phyloP scores from a whole-genome alignment of 1,140 invertebrate genomes.

The Drosophila sproati region DNA sequence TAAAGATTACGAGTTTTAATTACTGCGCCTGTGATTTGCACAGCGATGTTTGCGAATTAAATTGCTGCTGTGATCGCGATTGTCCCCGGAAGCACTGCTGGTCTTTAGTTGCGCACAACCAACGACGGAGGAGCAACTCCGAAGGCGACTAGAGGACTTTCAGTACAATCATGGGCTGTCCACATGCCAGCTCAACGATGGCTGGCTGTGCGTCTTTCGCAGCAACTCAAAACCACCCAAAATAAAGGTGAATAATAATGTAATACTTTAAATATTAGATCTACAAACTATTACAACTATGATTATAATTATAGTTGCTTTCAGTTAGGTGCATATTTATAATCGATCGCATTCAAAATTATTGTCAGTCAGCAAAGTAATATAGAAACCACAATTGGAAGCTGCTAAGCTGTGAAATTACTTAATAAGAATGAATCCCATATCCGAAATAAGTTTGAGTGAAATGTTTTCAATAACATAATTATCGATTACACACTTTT shows the following conservation, averaged over 20 bases:
- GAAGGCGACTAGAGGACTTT: slow-evolving; percentile 64
- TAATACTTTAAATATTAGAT: too few relatives aligned
- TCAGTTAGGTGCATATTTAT: too few relatives aligned
- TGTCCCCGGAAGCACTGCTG: slow-evolving; percentile 46
- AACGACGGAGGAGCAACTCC: slow-evolving; percentile 1
- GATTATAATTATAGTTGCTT: too few relatives aligned
- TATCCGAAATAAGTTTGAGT: too few relatives aligned
- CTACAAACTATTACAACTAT: too few relatives aligned
- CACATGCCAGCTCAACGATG: slow-evolving; percentile 69
- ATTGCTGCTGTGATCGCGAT: slow-evolving; percentile 82
- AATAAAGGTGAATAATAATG: slow-evolving; percentile 13
- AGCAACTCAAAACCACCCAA: slow-evolving; percentile 59
- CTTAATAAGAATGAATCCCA: too few relatives aligned
- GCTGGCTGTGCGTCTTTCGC: slow-evolving; percentile 79
- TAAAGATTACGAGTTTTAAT: not conserved
- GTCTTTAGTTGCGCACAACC: slow-evolving; percentile 60
- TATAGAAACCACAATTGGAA: too few relatives aligned
- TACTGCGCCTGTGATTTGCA: slow-evolving; percentile 73
- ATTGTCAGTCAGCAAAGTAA: too few relatives aligned
- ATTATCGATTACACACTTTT: too few relatives aligned
- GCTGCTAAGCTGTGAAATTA: too few relatives aligned
- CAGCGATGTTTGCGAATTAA: slow-evolving; percentile 61
- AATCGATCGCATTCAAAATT: too few relatives aligned
- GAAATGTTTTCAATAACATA: too few relatives aligned
- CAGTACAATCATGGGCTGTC: slow-evolving; percentile 74